These are phyloP conservation scores for Acleris cristana DNA, from an alignment of 2,888 invertebrate species.

Conservation along the genomic window DNA sequence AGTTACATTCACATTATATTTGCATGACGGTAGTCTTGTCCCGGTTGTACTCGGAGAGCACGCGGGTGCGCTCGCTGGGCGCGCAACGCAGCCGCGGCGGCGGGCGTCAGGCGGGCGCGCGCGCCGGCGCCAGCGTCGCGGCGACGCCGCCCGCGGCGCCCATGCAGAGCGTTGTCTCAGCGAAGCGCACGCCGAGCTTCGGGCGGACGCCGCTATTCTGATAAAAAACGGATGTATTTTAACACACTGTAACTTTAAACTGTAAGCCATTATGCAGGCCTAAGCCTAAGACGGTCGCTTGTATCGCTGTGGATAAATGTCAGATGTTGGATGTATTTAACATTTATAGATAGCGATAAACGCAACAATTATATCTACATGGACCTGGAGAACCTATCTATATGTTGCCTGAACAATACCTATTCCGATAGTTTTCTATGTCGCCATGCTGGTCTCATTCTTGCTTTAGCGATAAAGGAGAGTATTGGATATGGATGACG, in stretches of 20 bases:
- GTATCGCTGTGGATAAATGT: no score
- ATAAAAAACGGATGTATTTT: slow-evolving; percentile 12
- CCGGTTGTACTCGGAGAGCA: slow-evolving; percentile 60
- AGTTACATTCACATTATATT: background rate
- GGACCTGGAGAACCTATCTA: no score
- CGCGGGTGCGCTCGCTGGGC: slow-evolving; percentile 67
- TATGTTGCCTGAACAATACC: no score
- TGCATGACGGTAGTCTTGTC: slow-evolving; percentile 19
- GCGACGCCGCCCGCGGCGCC: slow-evolving; percentile 50
- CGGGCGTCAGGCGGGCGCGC: slow-evolving; percentile 72
- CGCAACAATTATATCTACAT: no score
- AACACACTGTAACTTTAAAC: no score
- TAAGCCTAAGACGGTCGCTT: no score
- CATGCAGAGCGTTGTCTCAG: slow-evolving; percentile 66
- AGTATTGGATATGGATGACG: no score
- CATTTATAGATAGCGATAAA: no score
- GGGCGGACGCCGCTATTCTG: slow-evolving; percentile 56
- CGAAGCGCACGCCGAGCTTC: slow-evolving; percentile 68
- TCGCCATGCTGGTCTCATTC: no score
- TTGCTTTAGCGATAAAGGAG: no score
- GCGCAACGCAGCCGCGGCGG: slow-evolving; percentile 70
- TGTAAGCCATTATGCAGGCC: background rate
- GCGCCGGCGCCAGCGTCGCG: slow-evolving; percentile 46
- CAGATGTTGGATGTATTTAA: no score
- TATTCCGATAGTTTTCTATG: no score